These are phyloP conservation scores for Crax fasciolata DNA, from an alignment of 2,797 vertebrate genomes.

Conservation along the genomic window DNA sequence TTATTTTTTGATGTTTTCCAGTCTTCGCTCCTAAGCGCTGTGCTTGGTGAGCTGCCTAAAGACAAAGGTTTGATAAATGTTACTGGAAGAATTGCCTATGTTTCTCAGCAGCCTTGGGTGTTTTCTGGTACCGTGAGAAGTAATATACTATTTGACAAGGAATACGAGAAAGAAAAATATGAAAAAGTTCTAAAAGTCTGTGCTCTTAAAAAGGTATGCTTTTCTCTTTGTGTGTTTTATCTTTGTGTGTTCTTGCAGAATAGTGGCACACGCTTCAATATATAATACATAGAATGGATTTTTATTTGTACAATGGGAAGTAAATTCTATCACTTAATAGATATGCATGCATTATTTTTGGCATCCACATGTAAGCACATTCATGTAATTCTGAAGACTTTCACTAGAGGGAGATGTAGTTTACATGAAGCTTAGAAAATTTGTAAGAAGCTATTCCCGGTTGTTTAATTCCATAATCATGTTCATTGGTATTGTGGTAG, in stretches of 20 bases:
- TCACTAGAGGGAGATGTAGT: conserved; percentile 1
- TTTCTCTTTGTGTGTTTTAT: not conserved
- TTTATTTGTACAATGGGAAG: not conserved
- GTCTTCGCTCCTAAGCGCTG: conserved; percentile 92
- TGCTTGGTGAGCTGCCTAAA: conserved; percentile 91
- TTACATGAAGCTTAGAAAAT: not conserved
- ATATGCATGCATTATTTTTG: not conserved
- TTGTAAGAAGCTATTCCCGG: not conserved
- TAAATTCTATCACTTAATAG: not conserved
- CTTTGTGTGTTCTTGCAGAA: not conserved
- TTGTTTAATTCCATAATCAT: not conserved
- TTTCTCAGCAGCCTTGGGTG: conserved; percentile 95
- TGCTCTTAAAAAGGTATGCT: conserved; percentile 92
- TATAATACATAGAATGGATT: not conserved
- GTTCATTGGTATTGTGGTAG: not conserved
- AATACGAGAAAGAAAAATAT: conserved; percentile 90
- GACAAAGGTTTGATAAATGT: conserved; percentile 87
- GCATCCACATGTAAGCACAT: fast-evolving
- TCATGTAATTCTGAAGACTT: not conserved
- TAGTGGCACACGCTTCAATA: fast-evolving
- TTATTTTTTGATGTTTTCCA: conserved; percentile 56
- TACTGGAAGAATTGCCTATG: conserved; percentile 90
- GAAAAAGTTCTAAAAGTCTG: conserved; percentile 92
- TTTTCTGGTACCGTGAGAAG: conserved; percentile 95
- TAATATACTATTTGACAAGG: conserved; percentile 96